Conservation (phyloP, 2,797 vertebrate genomes). For the Notamacropus eugenii region DNA sequence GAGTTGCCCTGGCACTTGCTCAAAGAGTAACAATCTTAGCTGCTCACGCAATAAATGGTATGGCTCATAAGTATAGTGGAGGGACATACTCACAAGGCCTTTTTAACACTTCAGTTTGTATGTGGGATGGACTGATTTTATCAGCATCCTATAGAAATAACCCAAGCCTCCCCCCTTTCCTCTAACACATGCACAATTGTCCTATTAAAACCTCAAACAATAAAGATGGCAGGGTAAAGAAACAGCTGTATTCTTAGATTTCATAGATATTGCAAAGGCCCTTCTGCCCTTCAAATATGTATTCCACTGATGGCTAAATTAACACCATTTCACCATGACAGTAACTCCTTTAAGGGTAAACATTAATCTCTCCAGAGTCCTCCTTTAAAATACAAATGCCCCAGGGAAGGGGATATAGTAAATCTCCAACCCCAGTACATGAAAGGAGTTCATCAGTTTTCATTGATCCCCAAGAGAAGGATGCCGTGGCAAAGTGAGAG, state of each 20-base stretch:
- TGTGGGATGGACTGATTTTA: neutral
- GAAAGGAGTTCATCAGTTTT: neutral
- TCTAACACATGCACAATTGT: neutral
- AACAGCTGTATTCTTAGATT: neutral
- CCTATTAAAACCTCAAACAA: neutral
- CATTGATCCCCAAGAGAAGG: neutral
- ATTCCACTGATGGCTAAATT: neutral
- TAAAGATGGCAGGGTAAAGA: neutral
- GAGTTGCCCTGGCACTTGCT: neutral
- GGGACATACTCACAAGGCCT: neutral
- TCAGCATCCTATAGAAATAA: neutral
- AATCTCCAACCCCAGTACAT: neutral
- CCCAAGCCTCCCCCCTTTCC: neutral
- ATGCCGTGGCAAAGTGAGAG: neutral
- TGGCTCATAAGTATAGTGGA: neutral
- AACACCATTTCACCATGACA: neutral
- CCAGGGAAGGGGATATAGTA: neutral
- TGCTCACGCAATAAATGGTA: neutral
- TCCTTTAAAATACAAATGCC: neutral
- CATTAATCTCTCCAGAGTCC: neutral
- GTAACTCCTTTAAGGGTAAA: neutral
- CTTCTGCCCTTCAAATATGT: neutral
- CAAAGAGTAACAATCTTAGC: neutral
- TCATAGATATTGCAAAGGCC: neutral
- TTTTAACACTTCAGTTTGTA: neutral